Evolutionary conservation across 2,888 invertebrate species (phyloP).

Genomic region (Agonopterix alstromeriana): DNA sequence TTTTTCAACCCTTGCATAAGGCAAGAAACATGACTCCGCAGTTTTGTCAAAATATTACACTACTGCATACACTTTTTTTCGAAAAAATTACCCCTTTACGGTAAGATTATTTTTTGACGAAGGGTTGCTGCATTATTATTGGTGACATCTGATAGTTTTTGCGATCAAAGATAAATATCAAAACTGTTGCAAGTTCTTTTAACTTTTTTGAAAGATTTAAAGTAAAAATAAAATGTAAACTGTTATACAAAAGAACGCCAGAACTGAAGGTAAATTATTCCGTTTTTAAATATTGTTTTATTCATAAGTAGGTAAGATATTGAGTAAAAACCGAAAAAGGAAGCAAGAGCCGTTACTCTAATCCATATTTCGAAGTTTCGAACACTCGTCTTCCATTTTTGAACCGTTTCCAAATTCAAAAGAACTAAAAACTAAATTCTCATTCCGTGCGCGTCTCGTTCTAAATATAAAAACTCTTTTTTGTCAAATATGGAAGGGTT

Average conservation of each 20-base stretch:
- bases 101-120: constrained; percentile 26
- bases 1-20: constrained; percentile 25
- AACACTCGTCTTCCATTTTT: constrained; percentile 52
- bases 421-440: constrained; percentile 52
- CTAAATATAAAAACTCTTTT: constrained; percentile 72
- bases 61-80: constrained; percentile 40
- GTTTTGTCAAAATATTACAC: constrained; percentile 74
- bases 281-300: constrained; percentile 17
- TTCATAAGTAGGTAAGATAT: constrained; percentile 20
- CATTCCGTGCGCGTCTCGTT: constrained; percentile 65
- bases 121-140: constrained; percentile 35
- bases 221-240: background rate
- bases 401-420: constrained; percentile 67
- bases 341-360: constrained; percentile 40
- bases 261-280: constrained; percentile 1
- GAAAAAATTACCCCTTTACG: constrained; percentile 47
- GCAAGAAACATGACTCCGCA: constrained; percentile 59
- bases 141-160: constrained; percentile 52
- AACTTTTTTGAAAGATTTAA: background rate
- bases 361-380: constrained; percentile 46
- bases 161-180: constrained; percentile 50
- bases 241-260: background rate
- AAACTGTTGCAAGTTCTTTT: constrained; percentile 7
- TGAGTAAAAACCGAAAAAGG: constrained; percentile 23
- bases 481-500: constrained; percentile 77